phyloP scores from a whole-genome alignment of 1,140 invertebrate genomes.

The Eurosta solidaginis region DNA sequence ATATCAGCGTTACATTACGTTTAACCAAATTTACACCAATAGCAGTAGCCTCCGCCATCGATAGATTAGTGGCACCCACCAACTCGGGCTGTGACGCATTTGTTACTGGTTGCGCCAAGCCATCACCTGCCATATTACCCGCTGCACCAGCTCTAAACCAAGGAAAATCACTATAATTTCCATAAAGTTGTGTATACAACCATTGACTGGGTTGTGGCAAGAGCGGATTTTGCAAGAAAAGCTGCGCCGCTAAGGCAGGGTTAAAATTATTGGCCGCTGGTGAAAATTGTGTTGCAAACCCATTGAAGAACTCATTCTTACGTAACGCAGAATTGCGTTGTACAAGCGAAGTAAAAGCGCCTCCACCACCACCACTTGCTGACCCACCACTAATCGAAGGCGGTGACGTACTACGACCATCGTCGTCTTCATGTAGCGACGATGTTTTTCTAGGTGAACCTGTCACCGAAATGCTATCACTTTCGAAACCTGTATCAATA shows the following conservation, averaged over 20 bases:
- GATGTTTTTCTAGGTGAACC: slow-evolving; percentile 61
- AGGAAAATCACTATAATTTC: slow-evolving; percentile 65
- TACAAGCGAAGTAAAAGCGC: slow-evolving; percentile 56
- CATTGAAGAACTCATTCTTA: slow-evolving; percentile 58
- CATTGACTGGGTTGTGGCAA: slow-evolving; percentile 74
- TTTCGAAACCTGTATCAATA: slow-evolving; percentile 60
- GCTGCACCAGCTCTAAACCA: slow-evolving; percentile 62
- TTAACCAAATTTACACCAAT: slow-evolving; percentile 55
- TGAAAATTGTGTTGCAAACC: slow-evolving; percentile 58
- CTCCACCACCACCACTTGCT: slow-evolving; percentile 36
- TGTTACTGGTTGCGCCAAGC: not conserved
- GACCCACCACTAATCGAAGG: slow-evolving; percentile 44
- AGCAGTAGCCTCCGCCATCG: not conserved
- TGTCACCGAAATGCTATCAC: slow-evolving; percentile 72
- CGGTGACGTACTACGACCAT: slow-evolving; percentile 55
- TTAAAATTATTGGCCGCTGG: slow-evolving; percentile 65
- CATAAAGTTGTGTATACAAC: slow-evolving; percentile 74
- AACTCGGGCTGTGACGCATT: not conserved
- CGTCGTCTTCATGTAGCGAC: slow-evolving; percentile 38
- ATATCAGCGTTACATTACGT: slow-evolving; percentile 53
- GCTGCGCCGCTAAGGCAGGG: slow-evolving; percentile 69
- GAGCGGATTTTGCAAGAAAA: slow-evolving; percentile 73
- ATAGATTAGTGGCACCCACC: not conserved
- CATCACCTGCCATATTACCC: slow-evolving; percentile 27
- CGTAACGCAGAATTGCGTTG: slow-evolving; percentile 44